A percentile compares a stretch with the other conserved stretches of the same genome.
Evolutionary conservation across 2,797 vertebrate genomes (phyloP).

Genomic region (Allobates femoralis): DNA sequence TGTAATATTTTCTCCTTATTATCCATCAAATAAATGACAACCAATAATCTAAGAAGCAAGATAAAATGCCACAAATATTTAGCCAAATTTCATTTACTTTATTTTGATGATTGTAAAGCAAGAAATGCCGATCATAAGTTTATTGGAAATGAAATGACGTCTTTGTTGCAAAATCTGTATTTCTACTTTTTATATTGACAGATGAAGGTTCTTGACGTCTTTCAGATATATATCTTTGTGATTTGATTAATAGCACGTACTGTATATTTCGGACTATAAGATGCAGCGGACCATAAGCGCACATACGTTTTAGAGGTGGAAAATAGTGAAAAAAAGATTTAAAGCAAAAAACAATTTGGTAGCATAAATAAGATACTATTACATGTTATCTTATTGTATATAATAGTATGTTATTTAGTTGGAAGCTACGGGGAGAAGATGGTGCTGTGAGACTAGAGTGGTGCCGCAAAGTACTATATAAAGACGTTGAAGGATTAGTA

Average conservation of each 20-base stretch:
- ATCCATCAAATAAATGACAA: not conserved
- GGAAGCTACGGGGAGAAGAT: too few species aligned
- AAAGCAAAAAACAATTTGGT: too few species aligned
- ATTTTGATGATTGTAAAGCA: not conserved
- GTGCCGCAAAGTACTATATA: too few species aligned
- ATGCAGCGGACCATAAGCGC: too few species aligned
- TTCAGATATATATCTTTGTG: not conserved
- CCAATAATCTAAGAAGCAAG: not conserved
- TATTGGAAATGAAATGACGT: not conserved
- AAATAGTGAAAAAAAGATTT: too few species aligned
- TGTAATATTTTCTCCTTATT: conserved; percentile 6
- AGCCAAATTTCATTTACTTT: not conserved
- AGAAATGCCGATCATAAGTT: not conserved
- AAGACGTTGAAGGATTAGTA: too few species aligned
- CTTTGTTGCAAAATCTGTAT: not conserved
- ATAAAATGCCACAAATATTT: not conserved
- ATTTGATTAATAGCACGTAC: not conserved
- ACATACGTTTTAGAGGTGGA: too few species aligned
- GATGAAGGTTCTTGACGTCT: not conserved
- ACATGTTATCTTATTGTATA: too few species aligned
- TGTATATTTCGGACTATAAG: too few species aligned
- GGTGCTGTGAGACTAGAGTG: too few species aligned
- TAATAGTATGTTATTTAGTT: too few species aligned
- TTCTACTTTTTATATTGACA: not conserved
- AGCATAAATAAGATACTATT: too few species aligned